phyloP scores from a whole-genome alignment of 2,113 vertebrate genomes.

The Lanius ludovicianus region DNA sequence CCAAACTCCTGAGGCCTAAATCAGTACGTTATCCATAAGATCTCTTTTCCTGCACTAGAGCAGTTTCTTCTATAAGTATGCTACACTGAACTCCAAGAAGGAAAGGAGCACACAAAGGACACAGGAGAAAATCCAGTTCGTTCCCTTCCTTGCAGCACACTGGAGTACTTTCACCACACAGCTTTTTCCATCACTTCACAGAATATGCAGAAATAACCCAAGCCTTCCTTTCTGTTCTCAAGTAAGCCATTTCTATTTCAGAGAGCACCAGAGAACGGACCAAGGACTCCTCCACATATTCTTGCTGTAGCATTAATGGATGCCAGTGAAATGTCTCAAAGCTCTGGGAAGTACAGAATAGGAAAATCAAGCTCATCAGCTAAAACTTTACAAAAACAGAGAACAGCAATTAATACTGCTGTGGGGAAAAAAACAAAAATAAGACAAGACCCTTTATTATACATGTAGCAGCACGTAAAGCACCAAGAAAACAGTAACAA shows the following conservation, averaged over 20 bases:
- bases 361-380: neutral
- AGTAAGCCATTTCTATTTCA: constrained; percentile 47
- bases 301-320: constrained; percentile 44
- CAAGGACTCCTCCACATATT: constrained; percentile 47
- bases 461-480: neutral
- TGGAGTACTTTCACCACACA: neutral
- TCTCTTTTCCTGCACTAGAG: neutral
- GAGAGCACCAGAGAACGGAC: neutral
- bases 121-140: neutral
- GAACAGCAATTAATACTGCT: neutral
- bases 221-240: constrained; percentile 8
- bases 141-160: neutral
- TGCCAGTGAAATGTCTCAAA: constrained; percentile 41
- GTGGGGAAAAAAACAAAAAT: neutral
- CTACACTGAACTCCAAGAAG: neutral
- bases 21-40: neutral
- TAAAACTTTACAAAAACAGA: constrained; percentile 58
- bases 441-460: neutral
- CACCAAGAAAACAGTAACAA: constrained; percentile 6
- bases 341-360: neutral
- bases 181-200: neutral
- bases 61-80: neutral
- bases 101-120: constrained; percentile 9
- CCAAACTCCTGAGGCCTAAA: neutral
- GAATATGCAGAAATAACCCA: neutral